These are phyloP conservation scores for Montipora sp. DNA, from an alignment of 64 coral and sea anemone genomes.

Conservation along the genomic window DNA sequence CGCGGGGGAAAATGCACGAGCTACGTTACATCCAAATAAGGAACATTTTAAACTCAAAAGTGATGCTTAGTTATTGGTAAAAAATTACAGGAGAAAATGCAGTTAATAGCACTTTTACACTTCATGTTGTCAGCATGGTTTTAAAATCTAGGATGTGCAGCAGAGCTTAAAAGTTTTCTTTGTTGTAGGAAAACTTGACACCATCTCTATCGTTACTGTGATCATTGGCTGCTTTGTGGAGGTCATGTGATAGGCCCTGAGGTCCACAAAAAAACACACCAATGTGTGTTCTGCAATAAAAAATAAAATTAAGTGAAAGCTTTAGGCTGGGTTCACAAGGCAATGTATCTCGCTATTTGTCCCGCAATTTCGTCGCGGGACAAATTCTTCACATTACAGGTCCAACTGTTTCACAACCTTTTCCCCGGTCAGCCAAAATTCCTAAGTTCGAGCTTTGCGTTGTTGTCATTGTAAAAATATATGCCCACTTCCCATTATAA, in stretches of 20 bases:
- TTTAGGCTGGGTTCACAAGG: neutral
- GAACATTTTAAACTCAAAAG: no score
- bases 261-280: conserved; percentile 89
- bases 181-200: conserved; percentile 80
- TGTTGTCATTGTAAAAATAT: no score
- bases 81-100: no score
- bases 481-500: no score
- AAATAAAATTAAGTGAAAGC: neutral
- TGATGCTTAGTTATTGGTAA: no score
- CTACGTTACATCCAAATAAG: no score
- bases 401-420: no score
- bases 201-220: conserved; percentile 59
- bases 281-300: conserved; percentile 62
- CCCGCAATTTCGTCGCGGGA: no score
- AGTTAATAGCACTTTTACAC: neutral
- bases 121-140: neutral
- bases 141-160: neutral
- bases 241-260: conserved; percentile 51
- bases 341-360: neutral
- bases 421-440: no score
- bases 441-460: no score
- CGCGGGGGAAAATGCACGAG: no score
- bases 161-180: conserved; percentile 71
- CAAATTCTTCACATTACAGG: no score
- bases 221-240: conserved; percentile 60